phyloP scores from a whole-genome alignment of 2,113 vertebrate genomes.

The Morone chrysops region DNA sequence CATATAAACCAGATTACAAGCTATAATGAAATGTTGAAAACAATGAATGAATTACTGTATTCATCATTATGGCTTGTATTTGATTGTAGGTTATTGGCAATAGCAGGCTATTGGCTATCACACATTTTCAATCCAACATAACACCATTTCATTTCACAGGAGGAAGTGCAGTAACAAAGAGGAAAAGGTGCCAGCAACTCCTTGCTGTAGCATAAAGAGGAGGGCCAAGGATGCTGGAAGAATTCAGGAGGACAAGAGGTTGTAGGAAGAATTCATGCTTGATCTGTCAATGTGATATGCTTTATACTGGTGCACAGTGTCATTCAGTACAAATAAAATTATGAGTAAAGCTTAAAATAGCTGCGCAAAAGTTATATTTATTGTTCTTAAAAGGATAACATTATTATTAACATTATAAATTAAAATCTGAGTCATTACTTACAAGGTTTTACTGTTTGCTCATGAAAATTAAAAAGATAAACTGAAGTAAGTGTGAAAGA shows the following conservation, averaged over 20 bases:
- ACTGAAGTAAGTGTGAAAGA: neutral
- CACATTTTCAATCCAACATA: too few relatives aligned
- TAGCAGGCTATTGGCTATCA: too few relatives aligned
- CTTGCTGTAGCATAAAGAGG: too few relatives aligned
- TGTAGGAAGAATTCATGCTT: neutral
- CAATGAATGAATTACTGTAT: too few relatives aligned
- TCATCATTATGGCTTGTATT: too few relatives aligned
- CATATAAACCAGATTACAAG: too few relatives aligned
- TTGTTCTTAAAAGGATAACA: neutral
- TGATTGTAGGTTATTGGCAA: too few relatives aligned
- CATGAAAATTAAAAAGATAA: constrained; percentile 31
- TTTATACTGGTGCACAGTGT: constrained; percentile 1
- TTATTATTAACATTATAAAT: too few relatives aligned
- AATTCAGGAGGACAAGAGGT: neutral
- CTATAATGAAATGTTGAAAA: too few relatives aligned
- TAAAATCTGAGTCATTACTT: neutral
- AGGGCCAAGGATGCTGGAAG: neutral
- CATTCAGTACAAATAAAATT: constrained; percentile 22
- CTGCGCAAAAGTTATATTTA: neutral
- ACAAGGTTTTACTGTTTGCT: constrained; percentile 10
- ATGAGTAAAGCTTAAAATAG: neutral
- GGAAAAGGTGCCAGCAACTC: too few relatives aligned
- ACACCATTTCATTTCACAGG: too few relatives aligned
- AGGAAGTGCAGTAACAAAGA: too few relatives aligned
- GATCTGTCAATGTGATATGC: neutral